Evolutionary conservation across 1,140 invertebrate species (phyloP).

Genomic region (Drosophila nannoptera): DNA sequence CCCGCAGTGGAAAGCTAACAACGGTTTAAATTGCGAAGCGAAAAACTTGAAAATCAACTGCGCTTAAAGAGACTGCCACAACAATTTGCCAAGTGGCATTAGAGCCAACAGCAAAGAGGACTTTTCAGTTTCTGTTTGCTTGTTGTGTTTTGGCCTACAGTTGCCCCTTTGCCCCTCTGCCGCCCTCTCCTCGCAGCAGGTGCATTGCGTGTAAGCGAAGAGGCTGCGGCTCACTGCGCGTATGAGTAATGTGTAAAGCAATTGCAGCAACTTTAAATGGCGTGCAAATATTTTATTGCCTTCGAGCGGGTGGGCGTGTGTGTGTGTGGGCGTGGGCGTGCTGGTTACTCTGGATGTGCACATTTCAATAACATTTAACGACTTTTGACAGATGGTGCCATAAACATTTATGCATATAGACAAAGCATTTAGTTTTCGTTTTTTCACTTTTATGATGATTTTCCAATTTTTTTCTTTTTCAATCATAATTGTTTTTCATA

Average conservation of each 20-base stretch:
- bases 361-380: slow-evolving; percentile 64
- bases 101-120: slow-evolving; percentile 38
- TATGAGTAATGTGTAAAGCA: slow-evolving; percentile 55
- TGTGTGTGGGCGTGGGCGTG: not conserved
- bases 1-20: slow-evolving; percentile 43
- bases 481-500: slow-evolving; percentile 4
- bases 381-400: slow-evolving; percentile 35
- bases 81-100: slow-evolving; percentile 49
- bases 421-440: slow-evolving; percentile 54
- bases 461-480: slow-evolving; percentile 7
- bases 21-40: slow-evolving; percentile 33
- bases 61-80: slow-evolving; percentile 53
- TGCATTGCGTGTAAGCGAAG: slow-evolving; percentile 9
- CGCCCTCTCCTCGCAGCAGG: slow-evolving; percentile 13
- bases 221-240: slow-evolving; percentile 19
- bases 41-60: slow-evolving; percentile 32
- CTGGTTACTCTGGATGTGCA: slow-evolving; percentile 5
- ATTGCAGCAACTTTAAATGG: slow-evolving; percentile 57
- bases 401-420: slow-evolving; percentile 38
- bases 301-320: slow-evolving; percentile 3
- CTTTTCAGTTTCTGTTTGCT: slow-evolving; percentile 31
- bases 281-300: slow-evolving; percentile 53
- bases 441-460: slow-evolving; percentile 25
- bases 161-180: not conserved
- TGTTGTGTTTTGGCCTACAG: slow-evolving; percentile 17